Evolutionary conservation across 2,888 invertebrate genomes (phyloP), one percentile per base, ranked within the genome.

Genomic region (Sericinus montela): DNA sequence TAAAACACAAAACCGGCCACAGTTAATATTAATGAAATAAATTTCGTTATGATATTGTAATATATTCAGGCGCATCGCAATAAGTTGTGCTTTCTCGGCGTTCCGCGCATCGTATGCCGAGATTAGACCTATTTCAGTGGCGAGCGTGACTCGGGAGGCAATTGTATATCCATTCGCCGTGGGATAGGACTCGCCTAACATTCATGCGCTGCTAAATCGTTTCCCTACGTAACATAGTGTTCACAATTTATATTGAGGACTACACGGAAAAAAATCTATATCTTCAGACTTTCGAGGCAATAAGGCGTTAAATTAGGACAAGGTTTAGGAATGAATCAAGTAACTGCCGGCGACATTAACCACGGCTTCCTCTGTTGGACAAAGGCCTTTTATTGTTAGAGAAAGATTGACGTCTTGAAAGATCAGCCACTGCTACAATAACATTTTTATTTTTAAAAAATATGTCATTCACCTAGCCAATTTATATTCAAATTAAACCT

Each of bases 91-190:
- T 32, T 52, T 59, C 53, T 49, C 49, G 49, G 55, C 56, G 60
- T 61, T 58, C 58, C 52, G 45, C 34, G 45, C 54, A 54, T 55
- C 58, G 56, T 56, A 53, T 53, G 54, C 45, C 38, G 41, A 58
- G 54, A 57, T 58, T 61, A 59, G 55, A 58, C 57, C n/a, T 51
- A 51, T 62, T 62, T 61, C 57, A 60, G 56, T 51, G 34, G 48
- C 58, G 56, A 62, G 57, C 67, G 67, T 67, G 67, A 65, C 67
- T 60, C 36, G 51, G 49, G 51, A 54, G 54, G 64, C 62, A 62
- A 63, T 65, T 65, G 58, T 58, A 49, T 42, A 43, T 52, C 55
- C 52, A 8, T 23, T 29, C 51, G 56, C 57, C 63, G 61, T 63
- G 63, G 60, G 58, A 62, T 59, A 56, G 54, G 52, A 53, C 53